Base-by-base conservation (phyloP, 2,113 vertebrate genomes). In the Chlorocebus sabaeus region DNA sequence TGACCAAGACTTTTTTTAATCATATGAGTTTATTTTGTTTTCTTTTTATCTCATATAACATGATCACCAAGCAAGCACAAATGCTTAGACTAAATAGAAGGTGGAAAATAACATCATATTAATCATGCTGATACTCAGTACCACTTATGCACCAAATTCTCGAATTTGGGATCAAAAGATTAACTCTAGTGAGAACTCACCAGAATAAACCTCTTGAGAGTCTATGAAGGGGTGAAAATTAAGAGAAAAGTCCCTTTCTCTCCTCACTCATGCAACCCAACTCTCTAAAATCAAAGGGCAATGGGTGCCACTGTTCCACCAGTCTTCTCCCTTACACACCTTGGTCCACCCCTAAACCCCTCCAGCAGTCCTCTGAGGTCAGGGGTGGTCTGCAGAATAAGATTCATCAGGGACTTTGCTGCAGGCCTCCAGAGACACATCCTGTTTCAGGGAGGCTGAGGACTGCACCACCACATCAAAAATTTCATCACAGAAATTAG, bases 231-330 rank as follows among this genome's bases (percentile, higher is more conserved):
- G 17, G 2, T n/a, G 38, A 78, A 70, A 43, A 90, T 30, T 27
- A 73, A 27, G 17, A 22, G 17, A 78, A 82, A 59, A 35, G 0
- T 1, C 7, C 5, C 3, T 78, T 27, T 16, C 9, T 43, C 7
- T 18, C 59, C 6, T 25, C 5, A 85, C 17, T 64, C 18, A 22
- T 27, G 78, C 18, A 48, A 1, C 10, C 23, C 17, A n/a, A 10
- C 32, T 16, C 57, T 72, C 43, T 35, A 32, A 45, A 59, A 35
- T 70, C 43, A 22, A 73, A 82, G 1, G 22, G 13, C 17, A 57
- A 10, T 22, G 6, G 5, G 2, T n/a, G 4, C 5, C 4, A 14
- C 0, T 9, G 11, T 20, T 57, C 14, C 6, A 12, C 4, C 22
- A 1, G 4, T 9, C 14, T 38, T 43, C 81, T 86, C 38, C 45